Conservation (phyloP, 2,113 vertebrate species). For the Centrocercus urophasianus region DNA sequence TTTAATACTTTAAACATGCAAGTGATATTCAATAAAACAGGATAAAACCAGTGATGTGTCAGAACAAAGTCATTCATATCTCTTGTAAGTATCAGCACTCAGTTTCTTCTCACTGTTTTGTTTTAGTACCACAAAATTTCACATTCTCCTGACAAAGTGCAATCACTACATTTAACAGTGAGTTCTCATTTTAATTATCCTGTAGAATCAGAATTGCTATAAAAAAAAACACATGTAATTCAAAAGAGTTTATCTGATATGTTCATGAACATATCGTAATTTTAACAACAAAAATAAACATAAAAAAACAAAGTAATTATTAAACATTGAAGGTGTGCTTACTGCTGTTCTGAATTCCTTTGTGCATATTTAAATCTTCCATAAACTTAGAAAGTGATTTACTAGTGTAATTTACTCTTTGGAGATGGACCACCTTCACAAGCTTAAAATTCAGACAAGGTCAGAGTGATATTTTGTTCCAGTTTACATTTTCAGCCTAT, state of each 20-base stretch:
- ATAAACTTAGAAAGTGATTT: not conserved
- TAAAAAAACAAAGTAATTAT: not conserved
- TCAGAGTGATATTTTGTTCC: not conserved
- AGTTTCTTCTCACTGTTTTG: not conserved
- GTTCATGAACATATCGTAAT: not conserved
- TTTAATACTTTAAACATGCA: not conserved
- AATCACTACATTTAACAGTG: not conserved
- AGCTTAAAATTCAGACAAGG: not conserved
- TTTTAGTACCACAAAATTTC: conserved; percentile 20
- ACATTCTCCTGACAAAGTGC: not conserved
- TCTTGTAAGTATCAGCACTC: not conserved
- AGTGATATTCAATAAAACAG: conserved; percentile 2
- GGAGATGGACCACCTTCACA: not conserved
- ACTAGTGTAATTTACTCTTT: not conserved
- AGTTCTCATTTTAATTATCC: not conserved
- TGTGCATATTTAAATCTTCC: not conserved
- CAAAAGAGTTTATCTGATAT: not conserved
- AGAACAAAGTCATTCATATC: not conserved
- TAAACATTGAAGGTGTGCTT: not conserved
- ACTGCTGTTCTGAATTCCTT: not conserved
- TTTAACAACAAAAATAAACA: not conserved
- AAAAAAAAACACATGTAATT: not conserved
- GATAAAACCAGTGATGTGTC: not conserved
- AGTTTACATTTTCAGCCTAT: not conserved
- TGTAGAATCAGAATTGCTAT: not conserved